phyloP scores from a whole-genome alignment of 2,113 vertebrate species.

The Entomyzon cyanotis region DNA sequence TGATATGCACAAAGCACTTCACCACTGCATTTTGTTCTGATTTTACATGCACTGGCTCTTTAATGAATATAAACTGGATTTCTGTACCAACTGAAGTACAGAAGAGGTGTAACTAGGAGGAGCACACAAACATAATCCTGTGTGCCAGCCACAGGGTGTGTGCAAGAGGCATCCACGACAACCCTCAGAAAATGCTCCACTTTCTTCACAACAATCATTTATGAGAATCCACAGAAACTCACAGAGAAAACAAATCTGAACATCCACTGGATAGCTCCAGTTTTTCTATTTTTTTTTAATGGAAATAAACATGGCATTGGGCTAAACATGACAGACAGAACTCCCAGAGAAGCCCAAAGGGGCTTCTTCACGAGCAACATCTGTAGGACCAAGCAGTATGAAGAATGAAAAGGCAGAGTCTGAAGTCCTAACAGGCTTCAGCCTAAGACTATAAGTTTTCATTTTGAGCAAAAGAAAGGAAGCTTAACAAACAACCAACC shows the following conservation, averaged over 20 bases:
- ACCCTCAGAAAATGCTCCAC: neutral
- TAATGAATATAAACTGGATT: neutral
- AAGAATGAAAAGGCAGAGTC: neutral
- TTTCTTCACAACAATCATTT: neutral
- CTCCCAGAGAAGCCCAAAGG: neutral
- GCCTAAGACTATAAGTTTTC: neutral
- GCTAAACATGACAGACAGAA: neutral
- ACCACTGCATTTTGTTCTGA: neutral
- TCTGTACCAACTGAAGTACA: neutral
- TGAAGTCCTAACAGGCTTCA: neutral
- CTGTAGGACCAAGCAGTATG: neutral
- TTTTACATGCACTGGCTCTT: neutral
- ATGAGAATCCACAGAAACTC: neutral
- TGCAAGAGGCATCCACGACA: neutral
- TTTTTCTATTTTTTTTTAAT: neutral
- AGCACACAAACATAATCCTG: neutral
- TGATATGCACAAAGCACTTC: neutral
- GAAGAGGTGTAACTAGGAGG: neutral
- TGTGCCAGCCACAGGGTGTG: neutral
- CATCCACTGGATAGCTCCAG: accelerated
- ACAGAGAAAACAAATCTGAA: neutral
- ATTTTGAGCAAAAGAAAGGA: neutral
- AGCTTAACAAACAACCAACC: slow-evolving; percentile 80
- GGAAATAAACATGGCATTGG: neutral
- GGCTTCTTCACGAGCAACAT: neutral